Conservation (phyloP, 2,113 vertebrate genomes). For the Brevimyrus niger region DNA sequence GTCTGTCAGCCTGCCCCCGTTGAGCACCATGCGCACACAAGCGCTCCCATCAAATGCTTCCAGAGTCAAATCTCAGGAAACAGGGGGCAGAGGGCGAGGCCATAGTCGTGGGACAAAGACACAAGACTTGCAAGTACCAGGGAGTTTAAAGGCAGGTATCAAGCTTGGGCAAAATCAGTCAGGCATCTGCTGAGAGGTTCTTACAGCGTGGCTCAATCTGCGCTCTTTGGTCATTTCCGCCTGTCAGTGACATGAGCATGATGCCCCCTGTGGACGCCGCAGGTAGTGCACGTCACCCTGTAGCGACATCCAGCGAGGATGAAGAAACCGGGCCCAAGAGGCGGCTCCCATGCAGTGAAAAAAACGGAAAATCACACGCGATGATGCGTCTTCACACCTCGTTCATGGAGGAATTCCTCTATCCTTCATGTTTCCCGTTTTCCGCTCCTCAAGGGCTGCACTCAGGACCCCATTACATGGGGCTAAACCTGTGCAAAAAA, state of each 20-base stretch:
- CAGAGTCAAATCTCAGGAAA: not conserved
- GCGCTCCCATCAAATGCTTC: not conserved
- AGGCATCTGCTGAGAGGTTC: not conserved
- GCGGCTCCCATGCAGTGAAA: not conserved
- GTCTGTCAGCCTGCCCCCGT: not conserved
- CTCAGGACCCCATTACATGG: not conserved
- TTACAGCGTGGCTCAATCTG: not conserved
- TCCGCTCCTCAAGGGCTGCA: not conserved
- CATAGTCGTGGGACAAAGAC: not conserved
- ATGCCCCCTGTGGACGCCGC: not conserved
- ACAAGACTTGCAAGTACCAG: not conserved
- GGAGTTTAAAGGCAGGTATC: not conserved
- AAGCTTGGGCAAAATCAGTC: not conserved
- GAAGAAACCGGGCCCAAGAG: not conserved
- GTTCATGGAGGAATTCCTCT: not conserved
- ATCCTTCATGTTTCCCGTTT: not conserved
- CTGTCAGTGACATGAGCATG: not conserved
- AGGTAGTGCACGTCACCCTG: not conserved
- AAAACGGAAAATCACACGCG: not conserved
- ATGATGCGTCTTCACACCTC: not conserved
- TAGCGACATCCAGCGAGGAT: not conserved
- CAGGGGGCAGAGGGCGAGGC: not conserved
- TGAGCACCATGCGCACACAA: not conserved
- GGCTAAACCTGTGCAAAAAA: not conserved
- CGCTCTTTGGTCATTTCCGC: not conserved